A percentile compares a stretch with the other conserved stretches of the same genome.
Evolutionary conservation across 2,888 invertebrate genomes (phyloP).

Genomic region (Ophion ventricosus): DNA sequence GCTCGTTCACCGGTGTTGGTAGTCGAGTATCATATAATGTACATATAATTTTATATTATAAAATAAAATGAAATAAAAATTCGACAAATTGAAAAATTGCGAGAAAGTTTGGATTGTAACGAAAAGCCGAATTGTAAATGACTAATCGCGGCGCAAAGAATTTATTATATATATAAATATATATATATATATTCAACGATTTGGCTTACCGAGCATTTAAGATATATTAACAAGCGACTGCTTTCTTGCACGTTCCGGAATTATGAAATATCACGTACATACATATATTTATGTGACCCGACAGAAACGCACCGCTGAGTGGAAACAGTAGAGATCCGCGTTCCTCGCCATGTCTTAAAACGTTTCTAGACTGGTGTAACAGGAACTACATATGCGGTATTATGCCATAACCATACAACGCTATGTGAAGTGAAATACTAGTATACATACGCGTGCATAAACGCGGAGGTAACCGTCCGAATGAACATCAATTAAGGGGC

Average conservation of each 20-base stretch:
- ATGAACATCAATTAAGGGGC: conserved; percentile 55
- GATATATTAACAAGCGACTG: conserved; percentile 2
- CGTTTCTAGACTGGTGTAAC: conserved; percentile 57
- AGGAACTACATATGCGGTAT: conserved; percentile 27
- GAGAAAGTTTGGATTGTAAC: no score
- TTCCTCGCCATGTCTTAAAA: conserved; percentile 58
- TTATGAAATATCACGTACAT: conserved; percentile 33
- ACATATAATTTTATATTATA: no score
- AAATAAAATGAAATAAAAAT: no score
- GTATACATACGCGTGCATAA: conserved; percentile 4
- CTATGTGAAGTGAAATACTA: not conserved
- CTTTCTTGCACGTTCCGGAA: conserved; percentile 33
- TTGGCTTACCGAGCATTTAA: not conserved
- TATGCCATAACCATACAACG: conserved; percentile 8
- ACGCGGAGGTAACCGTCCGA: conserved; percentile 12
- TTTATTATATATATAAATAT: no score
- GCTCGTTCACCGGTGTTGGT: no score
- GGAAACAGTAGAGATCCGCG: conserved; percentile 53
- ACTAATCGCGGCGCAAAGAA: no score
- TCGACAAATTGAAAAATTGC: no score
- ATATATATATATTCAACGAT: no score
- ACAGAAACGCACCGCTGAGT: conserved; percentile 48
- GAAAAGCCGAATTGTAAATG: no score
- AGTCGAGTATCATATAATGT: no score
- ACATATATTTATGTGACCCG: conserved; percentile 8